phyloP scores from a whole-genome alignment of 2,888 invertebrate species.

The Dione juno region DNA sequence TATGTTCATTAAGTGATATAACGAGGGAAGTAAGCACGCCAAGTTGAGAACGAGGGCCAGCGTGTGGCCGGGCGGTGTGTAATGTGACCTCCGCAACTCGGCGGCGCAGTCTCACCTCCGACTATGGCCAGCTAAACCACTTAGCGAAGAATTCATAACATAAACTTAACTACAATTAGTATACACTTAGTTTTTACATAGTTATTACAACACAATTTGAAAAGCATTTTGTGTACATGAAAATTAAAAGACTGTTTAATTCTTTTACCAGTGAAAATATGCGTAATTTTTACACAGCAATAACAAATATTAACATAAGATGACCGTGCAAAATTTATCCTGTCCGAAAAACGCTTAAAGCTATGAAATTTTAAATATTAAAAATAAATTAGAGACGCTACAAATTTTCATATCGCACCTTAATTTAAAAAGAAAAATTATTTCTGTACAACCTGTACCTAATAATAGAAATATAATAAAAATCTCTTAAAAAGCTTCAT shows the following conservation, averaged over 20 bases:
- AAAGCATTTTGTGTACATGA: constrained; percentile 32
- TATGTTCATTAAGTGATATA: constrained; percentile 56
- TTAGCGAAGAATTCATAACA: constrained; percentile 52
- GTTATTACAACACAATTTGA: constrained; percentile 33
- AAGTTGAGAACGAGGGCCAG: constrained; percentile 38
- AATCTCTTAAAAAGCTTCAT: constrained; percentile 7
- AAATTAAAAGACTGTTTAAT: constrained; percentile 35
- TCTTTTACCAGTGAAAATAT: constrained; percentile 22
- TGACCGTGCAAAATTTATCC: constrained; percentile 12
- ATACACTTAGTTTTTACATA: constrained; percentile 44
- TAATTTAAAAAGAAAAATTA: constrained; percentile 1
- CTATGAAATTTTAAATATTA: constrained; percentile 14
- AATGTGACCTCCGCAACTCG: constrained; percentile 43
- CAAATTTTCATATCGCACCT: background rate
- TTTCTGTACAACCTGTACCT: background rate
- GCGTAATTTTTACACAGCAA: constrained; percentile 33
- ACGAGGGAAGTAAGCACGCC: constrained; percentile 48
- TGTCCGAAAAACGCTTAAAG: constrained; percentile 18
- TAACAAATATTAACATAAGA: constrained; percentile 26
- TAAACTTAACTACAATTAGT: constrained; percentile 47
- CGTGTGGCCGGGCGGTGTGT: constrained; percentile 26
- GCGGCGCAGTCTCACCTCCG: constrained; percentile 39
- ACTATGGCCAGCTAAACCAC: constrained; percentile 52
- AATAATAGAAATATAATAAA: constrained; percentile 3
- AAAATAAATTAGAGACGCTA: constrained; percentile 4